phyloP scores from a whole-genome alignment of 2,113 vertebrate species.

The Leucopternis melanops region DNA sequence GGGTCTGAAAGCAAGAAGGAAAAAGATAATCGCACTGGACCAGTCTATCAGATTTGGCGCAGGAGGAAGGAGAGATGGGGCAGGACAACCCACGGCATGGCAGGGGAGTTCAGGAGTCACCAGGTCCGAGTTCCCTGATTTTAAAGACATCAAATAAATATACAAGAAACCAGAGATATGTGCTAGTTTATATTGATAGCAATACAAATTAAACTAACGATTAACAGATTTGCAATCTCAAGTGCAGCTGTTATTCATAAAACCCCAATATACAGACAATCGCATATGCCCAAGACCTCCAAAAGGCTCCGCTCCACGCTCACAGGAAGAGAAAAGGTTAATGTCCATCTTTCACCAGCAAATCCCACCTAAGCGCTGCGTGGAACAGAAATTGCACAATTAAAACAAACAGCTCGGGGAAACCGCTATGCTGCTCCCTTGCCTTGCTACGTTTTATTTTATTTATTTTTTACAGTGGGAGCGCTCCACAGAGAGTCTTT shows the following conservation, averaged over 20 bases:
- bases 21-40: background rate
- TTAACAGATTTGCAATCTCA: background rate
- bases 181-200: background rate
- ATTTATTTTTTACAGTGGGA: background rate
- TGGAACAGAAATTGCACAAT: background rate
- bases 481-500: background rate
- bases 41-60: background rate
- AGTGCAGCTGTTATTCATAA: background rate
- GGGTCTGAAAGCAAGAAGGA: conserved; percentile 76
- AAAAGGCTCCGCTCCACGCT: background rate
- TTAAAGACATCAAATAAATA: background rate
- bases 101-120: background rate
- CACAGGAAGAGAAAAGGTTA: background rate
- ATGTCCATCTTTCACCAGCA: background rate
- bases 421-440: accelerated
- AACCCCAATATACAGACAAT: background rate
- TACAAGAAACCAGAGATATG: accelerated
- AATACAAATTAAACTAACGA: background rate
- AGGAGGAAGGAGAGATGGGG: background rate
- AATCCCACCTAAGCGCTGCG: background rate
- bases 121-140: background rate
- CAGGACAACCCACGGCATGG: background rate
- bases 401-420: background rate
- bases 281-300: background rate
- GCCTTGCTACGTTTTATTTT: background rate